These are phyloP conservation scores for Sakesphorus luctuosus DNA, from an alignment of 2,113 vertebrate genomes.

Conservation along the genomic window DNA sequence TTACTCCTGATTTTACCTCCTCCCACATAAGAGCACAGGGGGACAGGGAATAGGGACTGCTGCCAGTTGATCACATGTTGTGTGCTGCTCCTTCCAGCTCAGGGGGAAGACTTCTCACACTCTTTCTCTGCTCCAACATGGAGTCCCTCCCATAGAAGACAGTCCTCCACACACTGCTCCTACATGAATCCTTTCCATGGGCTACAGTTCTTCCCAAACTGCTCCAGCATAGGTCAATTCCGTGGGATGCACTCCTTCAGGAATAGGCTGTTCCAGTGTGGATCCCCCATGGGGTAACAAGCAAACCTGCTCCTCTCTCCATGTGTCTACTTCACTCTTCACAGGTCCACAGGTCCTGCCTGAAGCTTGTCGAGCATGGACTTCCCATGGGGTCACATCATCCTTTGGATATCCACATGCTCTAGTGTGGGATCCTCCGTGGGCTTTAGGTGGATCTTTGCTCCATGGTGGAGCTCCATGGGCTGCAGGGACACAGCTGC, in stretches of 20 bases:
- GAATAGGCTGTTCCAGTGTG: not conserved
- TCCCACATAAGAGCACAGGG: not conserved
- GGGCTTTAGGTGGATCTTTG: not conserved
- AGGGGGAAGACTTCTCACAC: not conserved
- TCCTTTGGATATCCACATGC: not conserved
- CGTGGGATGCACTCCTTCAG: not conserved
- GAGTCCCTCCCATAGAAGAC: not conserved
- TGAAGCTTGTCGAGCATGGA: not conserved
- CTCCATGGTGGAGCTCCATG: not conserved
- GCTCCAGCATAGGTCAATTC: not conserved
- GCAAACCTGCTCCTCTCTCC: not conserved
- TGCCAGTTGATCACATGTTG: not conserved
- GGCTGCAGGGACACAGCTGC: not conserved
- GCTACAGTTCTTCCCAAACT: not conserved
- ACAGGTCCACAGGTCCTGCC: not conserved
- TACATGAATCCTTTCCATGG: accelerated
- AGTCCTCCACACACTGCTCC: not conserved
- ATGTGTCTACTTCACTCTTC: not conserved
- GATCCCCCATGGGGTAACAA: not conserved
- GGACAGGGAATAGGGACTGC: not conserved
- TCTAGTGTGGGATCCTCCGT: accelerated
- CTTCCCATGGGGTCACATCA: not conserved
- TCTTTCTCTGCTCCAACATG: not conserved
- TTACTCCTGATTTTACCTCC: not conserved
- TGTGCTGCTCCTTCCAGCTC: not conserved